Percentiles rank a stretch among this genome's conserved stretches.
These are phyloP conservation scores for Nesidiocoris tenuis DNA, from an alignment of 2,888 invertebrate species.

Conservation along the genomic window DNA sequence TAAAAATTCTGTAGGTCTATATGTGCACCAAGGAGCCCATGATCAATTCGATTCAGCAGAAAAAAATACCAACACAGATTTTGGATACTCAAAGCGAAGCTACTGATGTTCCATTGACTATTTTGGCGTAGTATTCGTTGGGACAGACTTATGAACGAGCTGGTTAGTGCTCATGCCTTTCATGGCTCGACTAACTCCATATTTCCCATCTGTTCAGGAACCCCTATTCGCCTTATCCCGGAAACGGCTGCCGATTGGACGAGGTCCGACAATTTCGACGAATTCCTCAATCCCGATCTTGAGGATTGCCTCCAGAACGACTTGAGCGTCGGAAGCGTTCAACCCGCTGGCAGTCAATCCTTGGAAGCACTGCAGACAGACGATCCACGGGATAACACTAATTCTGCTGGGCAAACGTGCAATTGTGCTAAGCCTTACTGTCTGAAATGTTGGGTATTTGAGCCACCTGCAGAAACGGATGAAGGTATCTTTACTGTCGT, in stretches of 20 bases:
- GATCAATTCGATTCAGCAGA: too few species aligned
- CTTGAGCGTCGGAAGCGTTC: neutral
- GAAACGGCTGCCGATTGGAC: slow-evolving; percentile 21
- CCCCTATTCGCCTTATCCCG: neutral
- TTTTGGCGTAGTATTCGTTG: too few species aligned
- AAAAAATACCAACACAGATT: too few species aligned
- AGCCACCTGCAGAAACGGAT: neutral
- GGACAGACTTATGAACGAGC: too few species aligned
- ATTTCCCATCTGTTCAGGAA: neutral
- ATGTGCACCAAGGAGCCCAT: too few species aligned
- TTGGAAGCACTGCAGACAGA: too few species aligned
- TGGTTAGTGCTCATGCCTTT: too few species aligned
- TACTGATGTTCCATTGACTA: too few species aligned
- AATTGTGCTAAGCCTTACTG: slow-evolving; percentile 20
- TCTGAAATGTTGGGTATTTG: neutral
- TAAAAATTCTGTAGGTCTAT: too few species aligned
- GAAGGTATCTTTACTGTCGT: slow-evolving; percentile 20
- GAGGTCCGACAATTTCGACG: slow-evolving; percentile 1
- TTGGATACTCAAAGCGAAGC: too few species aligned
- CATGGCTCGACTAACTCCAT: neutral
- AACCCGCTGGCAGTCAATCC: neutral
- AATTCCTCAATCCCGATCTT: neutral
- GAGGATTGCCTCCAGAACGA: neutral
- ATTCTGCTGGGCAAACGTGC: neutral
- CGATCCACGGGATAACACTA: neutral